Evolutionary conservation across 92 coral and sea anemone species (phyloP).

Genomic region (Porites cylindrica): DNA sequence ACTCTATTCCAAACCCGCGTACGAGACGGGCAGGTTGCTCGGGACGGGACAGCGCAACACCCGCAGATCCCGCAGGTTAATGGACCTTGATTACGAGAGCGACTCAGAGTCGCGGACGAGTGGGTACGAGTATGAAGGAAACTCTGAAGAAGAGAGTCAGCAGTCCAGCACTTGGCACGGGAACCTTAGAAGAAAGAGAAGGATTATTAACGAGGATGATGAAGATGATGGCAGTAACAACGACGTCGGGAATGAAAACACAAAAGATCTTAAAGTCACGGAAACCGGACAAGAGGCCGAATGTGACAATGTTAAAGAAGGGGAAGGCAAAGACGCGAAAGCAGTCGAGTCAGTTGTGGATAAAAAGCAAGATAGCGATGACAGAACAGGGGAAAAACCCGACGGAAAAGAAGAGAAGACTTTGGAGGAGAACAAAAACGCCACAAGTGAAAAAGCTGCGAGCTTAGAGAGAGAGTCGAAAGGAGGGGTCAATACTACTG

Average conservation of each 20-base stretch:
- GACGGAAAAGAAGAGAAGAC: not conserved
- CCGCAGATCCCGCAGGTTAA: constrained; percentile 86
- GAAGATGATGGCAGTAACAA: constrained; percentile 24
- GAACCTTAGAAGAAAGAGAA: constrained; percentile 76
- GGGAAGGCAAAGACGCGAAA: not conserved
- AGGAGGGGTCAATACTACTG: not conserved
- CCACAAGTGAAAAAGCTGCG: not conserved
- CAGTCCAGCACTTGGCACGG: constrained; percentile 76
- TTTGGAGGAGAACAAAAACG: not conserved
- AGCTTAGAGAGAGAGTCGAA: constrained; percentile 4
- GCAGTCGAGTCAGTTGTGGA: not conserved
- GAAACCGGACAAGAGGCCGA: constrained; percentile 21
- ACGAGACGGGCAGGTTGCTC: constrained; percentile 34
- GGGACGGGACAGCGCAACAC: constrained; percentile 10
- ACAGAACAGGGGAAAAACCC: not conserved
- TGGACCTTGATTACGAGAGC: constrained; percentile 82
- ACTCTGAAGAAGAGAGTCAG: constrained; percentile 79
- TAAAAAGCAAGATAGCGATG: not conserved
- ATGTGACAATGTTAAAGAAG: constrained; percentile 4
- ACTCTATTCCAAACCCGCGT: constrained; percentile 50
- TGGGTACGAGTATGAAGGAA: constrained; percentile 76
- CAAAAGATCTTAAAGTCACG: not conserved
- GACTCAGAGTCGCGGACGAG: constrained; percentile 90
- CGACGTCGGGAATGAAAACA: constrained; percentile 7
- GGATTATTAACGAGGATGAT: constrained; percentile 70